A percentile compares a stretch with the other conserved stretches of the same genome.
These are phyloP conservation scores for Bathynomus jamesi DNA, from an alignment of 1,140 invertebrate genomes.

Conservation along the genomic window DNA sequence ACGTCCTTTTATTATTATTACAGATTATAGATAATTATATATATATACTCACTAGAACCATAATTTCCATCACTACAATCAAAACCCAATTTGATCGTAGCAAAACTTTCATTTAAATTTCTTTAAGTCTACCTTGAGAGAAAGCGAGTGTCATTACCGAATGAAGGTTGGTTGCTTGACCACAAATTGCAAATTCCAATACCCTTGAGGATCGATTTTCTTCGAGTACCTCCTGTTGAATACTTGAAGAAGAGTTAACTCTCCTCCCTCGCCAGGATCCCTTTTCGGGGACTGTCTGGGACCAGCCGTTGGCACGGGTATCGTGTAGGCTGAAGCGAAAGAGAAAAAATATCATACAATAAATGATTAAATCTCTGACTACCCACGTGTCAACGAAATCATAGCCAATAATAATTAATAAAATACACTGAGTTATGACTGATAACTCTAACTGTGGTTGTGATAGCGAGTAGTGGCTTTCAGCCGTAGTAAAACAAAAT, in stretches of 20 bases:
- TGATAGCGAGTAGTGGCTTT: not conserved
- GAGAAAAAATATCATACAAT: not conserved
- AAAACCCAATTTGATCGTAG: too few species aligned
- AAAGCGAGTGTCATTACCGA: too few species aligned
- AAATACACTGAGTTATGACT: not conserved
- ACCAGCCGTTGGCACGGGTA: not conserved
- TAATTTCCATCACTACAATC: too few species aligned
- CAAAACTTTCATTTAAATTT: too few species aligned
- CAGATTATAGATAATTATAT: too few species aligned
- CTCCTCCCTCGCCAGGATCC: not conserved
- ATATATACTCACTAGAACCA: too few species aligned
- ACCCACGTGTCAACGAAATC: not conserved
- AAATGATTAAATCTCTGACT: not conserved
- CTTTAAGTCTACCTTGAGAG: too few species aligned
- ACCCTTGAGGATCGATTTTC: not conserved
- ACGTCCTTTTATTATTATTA: too few species aligned
- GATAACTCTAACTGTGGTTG: conserved; percentile 46
- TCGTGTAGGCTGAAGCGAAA: not conserved
- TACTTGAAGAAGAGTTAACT: not conserved
- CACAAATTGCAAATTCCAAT: not conserved
- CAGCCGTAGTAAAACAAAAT: not conserved
- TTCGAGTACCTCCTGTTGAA: not conserved
- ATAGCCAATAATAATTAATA: not conserved
- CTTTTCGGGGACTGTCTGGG: not conserved
- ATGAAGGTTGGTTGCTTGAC: not conserved